Evolutionary conservation across 2,113 vertebrate genomes (phyloP).

Genomic region (Silurus asotus): DNA sequence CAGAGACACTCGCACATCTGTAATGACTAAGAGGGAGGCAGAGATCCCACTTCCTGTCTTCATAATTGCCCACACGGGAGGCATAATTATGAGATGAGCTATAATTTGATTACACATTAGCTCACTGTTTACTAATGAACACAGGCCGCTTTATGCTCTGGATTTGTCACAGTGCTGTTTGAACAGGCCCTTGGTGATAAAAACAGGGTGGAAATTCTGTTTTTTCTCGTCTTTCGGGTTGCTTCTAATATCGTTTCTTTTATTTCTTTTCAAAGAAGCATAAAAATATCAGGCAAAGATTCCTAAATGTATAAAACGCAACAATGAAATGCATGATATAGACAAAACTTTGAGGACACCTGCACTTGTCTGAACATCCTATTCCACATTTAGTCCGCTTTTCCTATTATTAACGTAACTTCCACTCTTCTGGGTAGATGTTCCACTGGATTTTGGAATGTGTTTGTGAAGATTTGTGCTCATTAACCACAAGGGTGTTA

Average conservation of each 20-base stretch:
- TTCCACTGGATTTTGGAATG: too few species aligned
- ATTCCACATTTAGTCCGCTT: too few species aligned
- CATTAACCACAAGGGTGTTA: too few species aligned
- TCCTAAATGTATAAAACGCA: neutral
- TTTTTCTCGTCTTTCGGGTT: neutral
- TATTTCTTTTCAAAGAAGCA: neutral
- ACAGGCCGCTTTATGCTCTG: neutral
- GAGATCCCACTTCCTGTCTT: neutral
- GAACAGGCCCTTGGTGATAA: neutral
- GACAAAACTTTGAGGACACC: too few species aligned
- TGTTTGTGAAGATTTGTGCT: too few species aligned
- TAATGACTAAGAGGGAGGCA: slow-evolving; percentile 1
- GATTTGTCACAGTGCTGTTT: neutral
- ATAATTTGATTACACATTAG: slow-evolving; percentile 24
- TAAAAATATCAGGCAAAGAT: neutral
- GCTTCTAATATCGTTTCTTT: neutral
- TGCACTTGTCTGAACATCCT: too few species aligned
- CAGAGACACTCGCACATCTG: neutral
- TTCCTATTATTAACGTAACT: too few species aligned
- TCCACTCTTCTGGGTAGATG: too few species aligned
- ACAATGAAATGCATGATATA: neutral
- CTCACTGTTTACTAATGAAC: slow-evolving; percentile 26
- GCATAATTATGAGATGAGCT: slow-evolving; percentile 23
- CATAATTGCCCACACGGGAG: slow-evolving; percentile 22
- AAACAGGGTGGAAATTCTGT: neutral